Base-by-base conservation (phyloP, 2,888 invertebrate species). In the Malacosoma neustria region DNA sequence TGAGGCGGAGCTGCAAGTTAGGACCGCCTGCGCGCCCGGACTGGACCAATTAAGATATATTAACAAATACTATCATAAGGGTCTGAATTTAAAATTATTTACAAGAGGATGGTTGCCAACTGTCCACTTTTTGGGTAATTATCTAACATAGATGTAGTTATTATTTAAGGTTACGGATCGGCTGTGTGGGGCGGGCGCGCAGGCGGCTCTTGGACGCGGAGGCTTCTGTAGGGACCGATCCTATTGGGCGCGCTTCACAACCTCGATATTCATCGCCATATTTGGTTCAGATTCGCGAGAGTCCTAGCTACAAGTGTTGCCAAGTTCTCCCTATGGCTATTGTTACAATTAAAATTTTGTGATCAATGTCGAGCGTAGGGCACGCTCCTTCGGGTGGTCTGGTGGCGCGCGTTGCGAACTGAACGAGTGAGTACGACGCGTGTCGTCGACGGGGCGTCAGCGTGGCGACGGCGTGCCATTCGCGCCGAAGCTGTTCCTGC, bases 401-500 rank as follows among this genome's bases (percentile, higher is more conserved):
- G 37, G 33, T 33, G 39, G 37, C 7, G 43, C 34, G 29, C 9
- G 43, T 30, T 32, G n/a, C n/a, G n/a, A n/a, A n/a, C n/a, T n/a
- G n/a, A n/a, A n/a, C n/a, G n/a, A n/a, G n/a, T n/a, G n/a, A 14
- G n/a, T 11, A 30, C 15, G 52, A 41, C 48, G 46, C 46, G 46
- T 54, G 51, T 51, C 47, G 45, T 33, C 13, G 44, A 39, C 45
- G 39, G 43, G 46, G 43, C 47, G 45, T 33, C 13, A 43, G 40
- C 45, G 39, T 45, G 46, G 43, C 45, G 49, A 45, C 44, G 50
- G 52, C 45, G 49, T 44, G 13, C 32, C 39, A 54, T 57, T 57
- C 53, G 60, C 61, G 55, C 57, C 65, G 61, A 57, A 55, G 63
- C 60, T 57, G 47, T 49, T 49, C 43, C 57, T 63, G 80, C 77